Percentiles rank a stretch among this genome's conserved stretches.
Conservation (phyloP, 1,140 invertebrate species). For the Lepidurus arcticus region DNA sequence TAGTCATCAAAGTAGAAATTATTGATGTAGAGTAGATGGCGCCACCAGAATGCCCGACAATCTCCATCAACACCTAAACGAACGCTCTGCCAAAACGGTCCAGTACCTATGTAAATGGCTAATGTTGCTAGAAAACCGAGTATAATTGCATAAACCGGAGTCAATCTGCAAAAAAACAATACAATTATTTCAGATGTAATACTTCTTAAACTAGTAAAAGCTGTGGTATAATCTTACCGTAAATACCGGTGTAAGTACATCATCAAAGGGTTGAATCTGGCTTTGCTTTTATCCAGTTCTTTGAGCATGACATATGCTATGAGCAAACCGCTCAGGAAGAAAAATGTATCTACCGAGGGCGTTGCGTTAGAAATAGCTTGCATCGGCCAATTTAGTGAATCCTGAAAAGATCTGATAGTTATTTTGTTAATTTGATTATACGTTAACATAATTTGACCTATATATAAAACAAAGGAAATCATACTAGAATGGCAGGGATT, state of each 20-base stretch:
- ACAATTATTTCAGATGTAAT: not conserved
- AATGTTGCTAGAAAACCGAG: conserved; percentile 64
- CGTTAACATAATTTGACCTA: not conserved
- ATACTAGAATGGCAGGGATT: not conserved
- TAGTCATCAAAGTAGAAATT: conserved; percentile 64
- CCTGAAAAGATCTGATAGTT: conserved; percentile 18
- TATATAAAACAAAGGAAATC: not conserved
- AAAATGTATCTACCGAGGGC: conserved; percentile 60
- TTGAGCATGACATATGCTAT: conserved; percentile 51
- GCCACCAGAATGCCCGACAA: conserved; percentile 72
- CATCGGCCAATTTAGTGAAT: conserved; percentile 34
- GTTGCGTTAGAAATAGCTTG: conserved; percentile 50
- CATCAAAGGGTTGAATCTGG: conserved; percentile 44
- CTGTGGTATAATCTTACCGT: not conserved
- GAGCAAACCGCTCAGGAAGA: conserved; percentile 56
- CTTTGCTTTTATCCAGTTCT: conserved; percentile 45
- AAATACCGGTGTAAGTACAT: conserved; percentile 33
- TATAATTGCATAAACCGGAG: conserved; percentile 61
- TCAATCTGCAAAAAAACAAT: conserved; percentile 52
- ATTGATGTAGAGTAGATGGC: conserved; percentile 75
- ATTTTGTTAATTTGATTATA: no score
- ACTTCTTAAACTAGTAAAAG: not conserved
- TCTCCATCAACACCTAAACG: conserved; percentile 56
- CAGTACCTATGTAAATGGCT: conserved; percentile 58
- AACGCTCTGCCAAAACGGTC: conserved; percentile 59